phyloP scores from a whole-genome alignment of 1,140 invertebrate genomes.

The Acromyrmex charruanus region DNA sequence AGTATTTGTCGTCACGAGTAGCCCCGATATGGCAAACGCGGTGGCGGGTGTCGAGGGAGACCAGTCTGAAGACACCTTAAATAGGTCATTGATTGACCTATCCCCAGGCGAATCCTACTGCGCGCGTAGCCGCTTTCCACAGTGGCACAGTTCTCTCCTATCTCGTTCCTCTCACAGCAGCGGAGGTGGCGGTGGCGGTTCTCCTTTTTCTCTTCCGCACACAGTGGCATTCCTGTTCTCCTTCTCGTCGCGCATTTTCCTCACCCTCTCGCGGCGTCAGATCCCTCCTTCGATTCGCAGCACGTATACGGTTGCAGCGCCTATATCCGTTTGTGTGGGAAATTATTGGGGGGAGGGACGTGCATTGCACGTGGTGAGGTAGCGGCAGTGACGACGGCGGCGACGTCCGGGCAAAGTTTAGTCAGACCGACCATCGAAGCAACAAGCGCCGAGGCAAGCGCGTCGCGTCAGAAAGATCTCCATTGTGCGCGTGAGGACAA shows the following conservation, averaged over 20 bases:
- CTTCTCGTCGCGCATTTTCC: background rate
- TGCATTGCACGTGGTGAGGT: slow-evolving; percentile 64
- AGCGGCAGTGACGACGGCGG: background rate
- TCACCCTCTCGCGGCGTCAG: background rate
- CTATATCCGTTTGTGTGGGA: slow-evolving; percentile 69
- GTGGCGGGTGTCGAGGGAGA: slow-evolving; percentile 53
- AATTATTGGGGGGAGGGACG: slow-evolving; percentile 58
- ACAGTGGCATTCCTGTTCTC: background rate
- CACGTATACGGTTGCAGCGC: slow-evolving; percentile 5
- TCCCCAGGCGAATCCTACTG: slow-evolving; percentile 73
- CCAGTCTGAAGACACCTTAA: slow-evolving; percentile 73
- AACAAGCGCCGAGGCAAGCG: slow-evolving; percentile 65
- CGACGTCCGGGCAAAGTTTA: slow-evolving; percentile 72
- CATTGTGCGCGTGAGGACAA: slow-evolving; percentile 69
- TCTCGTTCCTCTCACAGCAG: slow-evolving; percentile 15
- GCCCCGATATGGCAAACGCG: slow-evolving; percentile 9
- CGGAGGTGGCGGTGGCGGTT: too few relatives aligned
- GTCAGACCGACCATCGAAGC: slow-evolving; percentile 67
- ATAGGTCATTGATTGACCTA: slow-evolving; percentile 85
- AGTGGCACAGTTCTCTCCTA: slow-evolving; percentile 48
- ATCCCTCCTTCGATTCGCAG: background rate
- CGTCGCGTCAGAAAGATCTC: slow-evolving; percentile 69
- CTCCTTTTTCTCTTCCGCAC: slow-evolving; percentile 18
- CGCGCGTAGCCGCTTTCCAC: slow-evolving; percentile 57
- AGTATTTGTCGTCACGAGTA: slow-evolving; percentile 13